Evolutionary conservation across 2,797 vertebrate species (phyloP).

Genomic region (Malacoctenus gilli): DNA sequence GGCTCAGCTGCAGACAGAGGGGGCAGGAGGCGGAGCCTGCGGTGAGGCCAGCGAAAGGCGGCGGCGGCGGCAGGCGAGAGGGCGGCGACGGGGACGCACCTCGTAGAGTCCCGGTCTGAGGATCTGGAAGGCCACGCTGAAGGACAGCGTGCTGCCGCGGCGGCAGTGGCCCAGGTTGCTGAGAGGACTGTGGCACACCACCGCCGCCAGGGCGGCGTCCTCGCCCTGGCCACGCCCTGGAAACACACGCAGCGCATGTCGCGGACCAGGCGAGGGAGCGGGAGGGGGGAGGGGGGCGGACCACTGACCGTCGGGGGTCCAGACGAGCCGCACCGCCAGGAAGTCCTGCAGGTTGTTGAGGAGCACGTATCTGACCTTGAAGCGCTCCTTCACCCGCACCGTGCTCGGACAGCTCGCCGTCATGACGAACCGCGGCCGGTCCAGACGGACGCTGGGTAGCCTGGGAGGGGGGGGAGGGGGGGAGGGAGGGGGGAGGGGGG

Average conservation of each 20-base stretch:
- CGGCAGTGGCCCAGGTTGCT: slow-evolving; percentile 91
- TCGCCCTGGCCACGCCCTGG: slow-evolving; percentile 85
- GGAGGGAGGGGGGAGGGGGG: neutral
- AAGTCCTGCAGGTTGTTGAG: slow-evolving; percentile 96
- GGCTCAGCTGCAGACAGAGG: slow-evolving; percentile 82
- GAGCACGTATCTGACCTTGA: slow-evolving; percentile 91
- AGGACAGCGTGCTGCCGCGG: slow-evolving; percentile 89
- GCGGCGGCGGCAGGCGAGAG: neutral
- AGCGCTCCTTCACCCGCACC: slow-evolving; percentile 84
- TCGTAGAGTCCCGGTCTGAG: slow-evolving; percentile 90
- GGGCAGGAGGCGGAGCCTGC: neutral
- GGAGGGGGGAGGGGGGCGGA: neutral
- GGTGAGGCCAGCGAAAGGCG: neutral
- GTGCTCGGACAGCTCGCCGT: slow-evolving; percentile 89
- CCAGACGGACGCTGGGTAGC: slow-evolving; percentile 89
- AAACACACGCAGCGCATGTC: too few species aligned
- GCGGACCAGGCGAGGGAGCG: neutral
- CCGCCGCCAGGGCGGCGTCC: slow-evolving; percentile 80
- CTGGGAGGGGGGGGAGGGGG: slow-evolving; percentile 42
- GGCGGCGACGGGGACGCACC: slow-evolving; percentile 68
- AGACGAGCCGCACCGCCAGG: slow-evolving; percentile 90
- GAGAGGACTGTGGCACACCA: slow-evolving; percentile 91
- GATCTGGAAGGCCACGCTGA: slow-evolving; percentile 92
- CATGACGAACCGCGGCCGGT: slow-evolving; percentile 90
- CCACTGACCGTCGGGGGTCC: slow-evolving; percentile 87